phyloP scores from a whole-genome alignment of 2,888 invertebrate genomes.

The Linhomoeus sp. region DNA sequence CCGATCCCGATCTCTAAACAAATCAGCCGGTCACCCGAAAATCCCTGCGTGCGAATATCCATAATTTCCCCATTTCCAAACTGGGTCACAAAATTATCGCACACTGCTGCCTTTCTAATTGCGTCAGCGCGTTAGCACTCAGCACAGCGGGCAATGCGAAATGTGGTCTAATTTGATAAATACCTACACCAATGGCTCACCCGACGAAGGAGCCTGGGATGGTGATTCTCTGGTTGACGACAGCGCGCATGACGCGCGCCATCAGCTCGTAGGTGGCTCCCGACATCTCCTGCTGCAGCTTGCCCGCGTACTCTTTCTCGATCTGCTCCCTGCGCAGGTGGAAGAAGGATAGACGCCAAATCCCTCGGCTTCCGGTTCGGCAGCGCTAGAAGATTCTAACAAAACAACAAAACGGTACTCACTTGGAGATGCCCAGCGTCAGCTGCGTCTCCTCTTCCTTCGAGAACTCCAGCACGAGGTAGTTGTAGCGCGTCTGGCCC shows the following conservation, averaged over 20 bases:
- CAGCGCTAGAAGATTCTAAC: too few species aligned
- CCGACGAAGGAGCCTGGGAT: conserved; percentile 79
- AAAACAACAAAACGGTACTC: conserved; percentile 30
- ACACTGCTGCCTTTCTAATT: too few species aligned
- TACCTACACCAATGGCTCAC: conserved; percentile 40
- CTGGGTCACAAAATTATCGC: too few species aligned
- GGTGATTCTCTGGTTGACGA: conserved; percentile 79
- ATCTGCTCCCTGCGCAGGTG: conserved; percentile 63
- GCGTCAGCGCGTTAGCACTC: too few species aligned
- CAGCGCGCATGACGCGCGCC: conserved; percentile 83
- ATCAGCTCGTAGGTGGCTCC: conserved; percentile 88
- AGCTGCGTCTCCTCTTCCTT: conserved; percentile 80
- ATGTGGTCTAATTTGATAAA: too few species aligned
- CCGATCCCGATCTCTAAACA: conserved; percentile 1
- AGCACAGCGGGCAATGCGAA: too few species aligned
- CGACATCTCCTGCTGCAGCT: conserved; percentile 64
- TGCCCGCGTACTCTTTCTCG: conserved; percentile 75
- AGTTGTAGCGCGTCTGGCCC: conserved; percentile 94
- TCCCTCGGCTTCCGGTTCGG: too few species aligned
- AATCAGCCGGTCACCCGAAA: not conserved
- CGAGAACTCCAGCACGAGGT: conserved; percentile 73
- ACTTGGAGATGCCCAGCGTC: conserved; percentile 76
- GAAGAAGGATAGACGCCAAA: too few species aligned
- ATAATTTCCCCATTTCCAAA: too few species aligned
- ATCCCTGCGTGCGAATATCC: too few species aligned